phyloP scores from a whole-genome alignment of 2,113 vertebrate species.

The Gymnogyps californianus region DNA sequence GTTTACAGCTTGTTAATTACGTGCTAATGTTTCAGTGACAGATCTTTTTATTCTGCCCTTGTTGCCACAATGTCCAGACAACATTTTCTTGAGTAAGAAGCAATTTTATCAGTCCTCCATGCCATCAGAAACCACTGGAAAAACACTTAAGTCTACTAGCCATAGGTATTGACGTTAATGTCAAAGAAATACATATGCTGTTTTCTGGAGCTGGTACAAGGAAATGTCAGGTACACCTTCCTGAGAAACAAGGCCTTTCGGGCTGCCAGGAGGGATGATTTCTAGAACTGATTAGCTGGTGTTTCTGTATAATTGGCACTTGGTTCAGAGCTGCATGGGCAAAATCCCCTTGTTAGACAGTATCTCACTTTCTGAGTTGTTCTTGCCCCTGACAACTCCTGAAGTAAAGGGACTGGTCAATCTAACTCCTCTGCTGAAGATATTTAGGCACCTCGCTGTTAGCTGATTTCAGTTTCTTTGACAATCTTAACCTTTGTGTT shows the following conservation, averaged over 20 bases:
- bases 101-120: neutral
- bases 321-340: neutral
- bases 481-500: neutral
- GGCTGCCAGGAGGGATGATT: neutral
- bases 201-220: neutral
- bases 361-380: neutral
- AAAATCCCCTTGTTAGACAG: neutral
- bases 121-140: neutral
- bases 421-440: neutral
- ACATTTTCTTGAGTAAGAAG: neutral
- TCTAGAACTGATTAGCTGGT: neutral
- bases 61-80: neutral
- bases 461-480: neutral
- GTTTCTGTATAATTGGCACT: neutral
- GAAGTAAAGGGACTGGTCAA: neutral
- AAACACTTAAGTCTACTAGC: neutral
- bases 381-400: neutral
- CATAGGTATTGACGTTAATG: neutral
- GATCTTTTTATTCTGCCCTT: neutral
- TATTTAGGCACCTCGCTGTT: neutral
- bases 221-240: neutral
- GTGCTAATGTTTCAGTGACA: neutral
- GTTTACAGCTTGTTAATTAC: neutral
- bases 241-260: neutral
- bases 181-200: neutral